Evolutionary conservation across 2,797 vertebrate genomes (phyloP).

Genomic region (Artibeus lituratus): DNA sequence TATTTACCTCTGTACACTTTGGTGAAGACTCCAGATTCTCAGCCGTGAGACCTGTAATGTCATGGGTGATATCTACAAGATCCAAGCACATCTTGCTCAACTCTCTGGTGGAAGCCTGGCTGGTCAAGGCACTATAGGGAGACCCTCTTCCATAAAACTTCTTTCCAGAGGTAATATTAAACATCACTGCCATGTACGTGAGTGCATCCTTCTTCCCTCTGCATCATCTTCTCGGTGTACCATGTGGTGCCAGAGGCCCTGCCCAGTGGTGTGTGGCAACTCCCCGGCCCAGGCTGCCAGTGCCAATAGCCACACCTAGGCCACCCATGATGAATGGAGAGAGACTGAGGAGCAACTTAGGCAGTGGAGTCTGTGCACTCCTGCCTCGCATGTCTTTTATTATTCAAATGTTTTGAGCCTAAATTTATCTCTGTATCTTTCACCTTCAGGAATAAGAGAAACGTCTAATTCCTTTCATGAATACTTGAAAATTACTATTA

Average conservation of each 20-base stretch:
- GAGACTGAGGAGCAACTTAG: neutral
- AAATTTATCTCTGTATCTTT: neutral
- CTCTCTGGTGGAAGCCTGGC: conserved; percentile 89
- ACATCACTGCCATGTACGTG: neutral
- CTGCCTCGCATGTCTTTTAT: neutral
- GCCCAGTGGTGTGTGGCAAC: neutral
- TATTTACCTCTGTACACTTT: conserved; percentile 91
- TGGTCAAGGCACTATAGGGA: conserved; percentile 87
- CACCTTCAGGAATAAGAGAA: neutral
- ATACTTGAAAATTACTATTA: neutral
- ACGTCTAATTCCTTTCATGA: neutral
- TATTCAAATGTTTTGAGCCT: neutral
- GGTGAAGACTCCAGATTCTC: conserved; percentile 88
- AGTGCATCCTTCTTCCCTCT: neutral
- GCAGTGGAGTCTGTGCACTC: neutral
- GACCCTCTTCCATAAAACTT: conserved; percentile 90
- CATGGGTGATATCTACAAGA: conserved; percentile 87
- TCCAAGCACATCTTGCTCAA: conserved; percentile 93
- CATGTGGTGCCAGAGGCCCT: neutral
- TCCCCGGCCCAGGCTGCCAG: neutral
- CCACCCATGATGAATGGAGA: neutral
- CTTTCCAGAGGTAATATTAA: conserved; percentile 58
- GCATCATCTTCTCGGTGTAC: neutral
- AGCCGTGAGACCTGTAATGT: conserved; percentile 84
- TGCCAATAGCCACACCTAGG: neutral